phyloP scores from a whole-genome alignment of 2,797 vertebrate species.

The Xenopus petersii region DNA sequence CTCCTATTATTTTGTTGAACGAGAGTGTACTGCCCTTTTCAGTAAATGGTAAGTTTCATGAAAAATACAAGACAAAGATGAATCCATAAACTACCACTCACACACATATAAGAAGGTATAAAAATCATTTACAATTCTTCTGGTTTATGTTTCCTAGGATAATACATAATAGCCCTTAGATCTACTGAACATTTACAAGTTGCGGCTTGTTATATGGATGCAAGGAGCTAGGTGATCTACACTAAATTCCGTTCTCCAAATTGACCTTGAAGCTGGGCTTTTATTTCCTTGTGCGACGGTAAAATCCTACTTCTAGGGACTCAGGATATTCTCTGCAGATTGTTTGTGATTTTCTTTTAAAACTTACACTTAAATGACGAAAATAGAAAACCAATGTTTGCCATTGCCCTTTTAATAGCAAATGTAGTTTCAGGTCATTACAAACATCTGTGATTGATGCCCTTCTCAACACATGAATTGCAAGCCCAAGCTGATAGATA shows the following conservation, averaged over 20 bases:
- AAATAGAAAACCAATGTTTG: too few species aligned
- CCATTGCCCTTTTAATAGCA: background rate
- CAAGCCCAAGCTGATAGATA: constrained; percentile 14
- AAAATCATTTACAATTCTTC: background rate
- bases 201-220: background rate
- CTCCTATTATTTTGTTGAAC: too few species aligned
- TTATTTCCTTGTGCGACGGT: background rate
- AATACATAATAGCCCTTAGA: background rate
- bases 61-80: background rate
- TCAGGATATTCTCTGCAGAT: too few species aligned
- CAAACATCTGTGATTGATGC: constrained; percentile 21
- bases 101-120: background rate
- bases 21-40: too few species aligned
- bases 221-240: background rate
- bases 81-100: background rate
- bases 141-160: background rate
- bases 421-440: constrained; percentile 1
- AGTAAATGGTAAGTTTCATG: background rate
- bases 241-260: background rate
- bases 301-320: background rate
- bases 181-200: background rate
- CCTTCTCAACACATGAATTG: background rate
- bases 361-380: too few species aligned
- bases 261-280: background rate
- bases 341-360: too few species aligned